Base-by-base conservation (phyloP, 2,113 vertebrate genomes). In the Platanista minor region DNA sequence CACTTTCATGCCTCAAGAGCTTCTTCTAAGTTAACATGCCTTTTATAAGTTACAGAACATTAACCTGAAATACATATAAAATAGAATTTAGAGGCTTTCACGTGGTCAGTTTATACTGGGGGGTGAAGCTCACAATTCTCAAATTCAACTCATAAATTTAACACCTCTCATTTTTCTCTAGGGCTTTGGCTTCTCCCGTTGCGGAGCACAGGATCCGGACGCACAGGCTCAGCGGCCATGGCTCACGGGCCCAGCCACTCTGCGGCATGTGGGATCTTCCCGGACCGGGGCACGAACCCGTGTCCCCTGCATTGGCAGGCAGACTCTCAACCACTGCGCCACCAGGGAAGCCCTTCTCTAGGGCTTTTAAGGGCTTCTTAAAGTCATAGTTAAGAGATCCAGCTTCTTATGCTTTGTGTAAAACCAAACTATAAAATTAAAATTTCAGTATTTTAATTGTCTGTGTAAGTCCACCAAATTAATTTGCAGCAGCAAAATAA, bases 391-490 rank as follows among this genome's bases (percentile, higher is more conserved):
- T 80, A 98, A 93, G 43, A 80, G 92, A 96, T 94, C 96, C 72
- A 94, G 66, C 46, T 91, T 94, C 91, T 92, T 25, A 66, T 67
- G 71, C 67, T 88, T 97, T 84, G 72, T 52, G 31, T 87, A 98
- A 98, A 98, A 93, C 71, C 78, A 97, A 97, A 81, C 74, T 97
- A 94, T 85, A 98, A 93, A 98, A 98, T 92, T 92, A 92, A 84
- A 94, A 93, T 91, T 84, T 90, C 39, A 87, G 78, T 74, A 90
- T 77, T 93, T 90, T 96, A 97, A 97, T 96, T 96, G 82, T 83
- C 95, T 93, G 29, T 67, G 14, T 77, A 94, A 96, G 87, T 62
- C 78, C 57, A 95, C 94, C 94, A 97, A 94, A 95, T 96, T 94
- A 90, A 96, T 91, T 89, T 93, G 78, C 67, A 83, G 75, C 29